Evolutionary conservation across 2,888 invertebrate genomes (phyloP).

Genomic region (Ophion costatus): DNA sequence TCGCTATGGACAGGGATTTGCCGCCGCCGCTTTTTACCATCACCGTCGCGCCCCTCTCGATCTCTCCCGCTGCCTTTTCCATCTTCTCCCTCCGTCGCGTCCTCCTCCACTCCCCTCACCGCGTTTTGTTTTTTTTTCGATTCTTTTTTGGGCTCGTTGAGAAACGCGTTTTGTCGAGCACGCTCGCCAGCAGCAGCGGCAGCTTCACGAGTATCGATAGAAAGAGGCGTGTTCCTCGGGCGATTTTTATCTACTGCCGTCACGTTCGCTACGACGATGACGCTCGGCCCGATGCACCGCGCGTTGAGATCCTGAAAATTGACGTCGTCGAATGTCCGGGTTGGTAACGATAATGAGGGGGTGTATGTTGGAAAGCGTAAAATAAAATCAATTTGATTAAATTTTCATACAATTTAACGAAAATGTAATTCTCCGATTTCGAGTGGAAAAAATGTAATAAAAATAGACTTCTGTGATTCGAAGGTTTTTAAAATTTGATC

Average conservation of each 20-base stretch:
- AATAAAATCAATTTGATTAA: no score
- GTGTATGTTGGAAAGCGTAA: no score
- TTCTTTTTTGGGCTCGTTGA: conserved; percentile 35
- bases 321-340: not conserved
- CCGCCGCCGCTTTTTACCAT: conserved; percentile 33
- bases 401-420: no score
- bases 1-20: conserved; percentile 19
- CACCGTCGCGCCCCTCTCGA: conserved; percentile 33
- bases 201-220: conserved; percentile 29
- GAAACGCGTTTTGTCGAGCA: conserved; percentile 41
- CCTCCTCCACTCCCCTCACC: not conserved
- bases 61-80: conserved; percentile 20
- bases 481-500: no score
- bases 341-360: not conserved
- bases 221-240: conserved; percentile 16
- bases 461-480: no score
- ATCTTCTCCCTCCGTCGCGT: conserved; percentile 14
- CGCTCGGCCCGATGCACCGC: not conserved
- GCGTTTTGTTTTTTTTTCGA: conserved; percentile 21
- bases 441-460: no score
- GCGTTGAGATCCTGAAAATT: not conserved
- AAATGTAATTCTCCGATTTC: no score
- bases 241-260: conserved; percentile 14
- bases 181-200: not conserved
- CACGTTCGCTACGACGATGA: not conserved